Base-by-base conservation (phyloP, 2,797 vertebrate species). In the Capromys pilorides region DNA sequence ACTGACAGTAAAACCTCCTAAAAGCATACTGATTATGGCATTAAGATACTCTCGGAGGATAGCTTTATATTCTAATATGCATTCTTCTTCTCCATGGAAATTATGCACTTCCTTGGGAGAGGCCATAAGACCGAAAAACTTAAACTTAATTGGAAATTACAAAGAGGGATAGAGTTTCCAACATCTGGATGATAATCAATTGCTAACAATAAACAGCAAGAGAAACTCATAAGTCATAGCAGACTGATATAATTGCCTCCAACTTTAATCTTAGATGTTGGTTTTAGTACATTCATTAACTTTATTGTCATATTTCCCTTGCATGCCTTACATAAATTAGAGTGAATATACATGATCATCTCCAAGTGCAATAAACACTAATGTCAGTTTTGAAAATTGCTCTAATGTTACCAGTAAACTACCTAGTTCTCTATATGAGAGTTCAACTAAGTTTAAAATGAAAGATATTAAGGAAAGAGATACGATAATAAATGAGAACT, bases 171-270 rank as follows among this genome's bases (percentile, higher is more conserved):
- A 85, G 73, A 81, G 16, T 59, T 95, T 82, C 95, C 54, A 95
- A 94, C 92, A 94, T 96, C 79, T 95, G 94, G 82, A 88, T 93
- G 66, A 94, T 86, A 96, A 96, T 95, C 73, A 89, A 90, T 85
- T 62, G 57, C 73, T 96, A 59, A 41, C 67, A 79, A 80, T 95
- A 95, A 96, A 95, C 77, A 96, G 61, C n/a, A 93, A 87, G 36
- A 94, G 19, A 79, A n/a, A 39, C 75, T 31, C 36, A 80, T 94
- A 96, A 97, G 95, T 94, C 88, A 96, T 75, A 79, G 36, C 6
- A 66, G 41, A 71, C 67, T 36, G 51, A 90, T 78, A 49, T 90
- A 94, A 96, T 62, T 96, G 78, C 26, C 10, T 95, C 59, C 86
- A 94, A 93, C 73, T 78, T 51, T 88, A 92, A 94, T n/a, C 24